A percentile compares a stretch with the other conserved stretches of the same genome.
These are phyloP conservation scores for Tragopan temminckii DNA, from an alignment of 2,797 vertebrate species.

Conservation along the genomic window DNA sequence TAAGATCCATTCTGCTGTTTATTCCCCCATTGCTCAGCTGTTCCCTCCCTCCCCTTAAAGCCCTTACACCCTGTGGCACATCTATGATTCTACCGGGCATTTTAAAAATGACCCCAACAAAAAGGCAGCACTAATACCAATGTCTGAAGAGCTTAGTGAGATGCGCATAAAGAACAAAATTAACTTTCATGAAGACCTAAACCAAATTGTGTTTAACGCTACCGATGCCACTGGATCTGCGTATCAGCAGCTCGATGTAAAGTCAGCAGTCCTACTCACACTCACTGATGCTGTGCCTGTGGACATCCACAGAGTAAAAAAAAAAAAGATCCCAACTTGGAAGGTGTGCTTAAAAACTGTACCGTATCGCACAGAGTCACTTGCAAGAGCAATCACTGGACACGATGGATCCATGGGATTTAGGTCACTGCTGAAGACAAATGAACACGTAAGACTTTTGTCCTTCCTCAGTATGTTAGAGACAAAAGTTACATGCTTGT, in stretches of 20 bases:
- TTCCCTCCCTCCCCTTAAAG: not conserved
- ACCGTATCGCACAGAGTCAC: constrained; percentile 77
- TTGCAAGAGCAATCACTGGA: constrained; percentile 76
- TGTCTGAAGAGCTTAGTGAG: not conserved
- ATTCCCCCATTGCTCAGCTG: rapidly evolving
- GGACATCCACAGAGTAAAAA: not conserved
- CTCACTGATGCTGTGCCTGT: not conserved
- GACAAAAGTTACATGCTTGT: not conserved
- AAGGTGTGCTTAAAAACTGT: constrained; percentile 29
- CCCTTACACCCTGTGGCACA: not conserved
- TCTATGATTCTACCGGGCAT: not conserved
- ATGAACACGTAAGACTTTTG: not conserved
- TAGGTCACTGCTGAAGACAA: constrained; percentile 57
- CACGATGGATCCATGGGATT: constrained; percentile 56
- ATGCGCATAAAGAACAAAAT: not conserved
- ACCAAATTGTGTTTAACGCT: not conserved
- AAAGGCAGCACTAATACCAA: not conserved
- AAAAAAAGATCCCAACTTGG: not conserved
- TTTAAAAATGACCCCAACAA: not conserved
- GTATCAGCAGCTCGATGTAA: not conserved
- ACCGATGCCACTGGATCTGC: rapidly evolving
- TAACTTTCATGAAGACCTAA: not conserved
- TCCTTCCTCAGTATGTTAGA: not conserved
- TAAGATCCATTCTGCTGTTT: not conserved
- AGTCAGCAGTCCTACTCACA: not conserved